Percentiles rank a stretch among this genome's conserved stretches.
Evolutionary conservation across 1,140 invertebrate genomes (phyloP).

Genomic region (Camponotus pennsylvanicus): DNA sequence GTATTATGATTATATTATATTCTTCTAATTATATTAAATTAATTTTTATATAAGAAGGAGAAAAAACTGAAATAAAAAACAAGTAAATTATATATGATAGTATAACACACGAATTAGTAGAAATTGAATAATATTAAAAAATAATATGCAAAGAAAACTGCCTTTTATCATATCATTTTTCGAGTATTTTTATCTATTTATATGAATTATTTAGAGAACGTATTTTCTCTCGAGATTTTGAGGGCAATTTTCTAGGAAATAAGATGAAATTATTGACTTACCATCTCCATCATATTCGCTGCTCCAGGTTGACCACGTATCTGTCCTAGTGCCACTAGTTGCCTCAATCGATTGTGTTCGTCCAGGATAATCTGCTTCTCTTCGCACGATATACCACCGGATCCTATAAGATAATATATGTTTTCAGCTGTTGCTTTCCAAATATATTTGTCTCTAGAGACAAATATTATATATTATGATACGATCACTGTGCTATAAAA

Average conservation of each 20-base stretch:
- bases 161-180: no score
- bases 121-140: no score
- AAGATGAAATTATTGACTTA: conserved; percentile 78
- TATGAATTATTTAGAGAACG: no score
- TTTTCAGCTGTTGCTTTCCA: conserved; percentile 7
- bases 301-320: conserved; percentile 92
- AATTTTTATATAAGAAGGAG: no score
- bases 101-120: no score
- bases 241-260: background rate
- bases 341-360: conserved; percentile 92
- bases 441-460: conserved; percentile 4
- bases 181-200: no score
- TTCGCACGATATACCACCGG: conserved; percentile 89
- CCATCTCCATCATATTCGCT: conserved; percentile 94
- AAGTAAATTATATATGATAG: no score
- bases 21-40: no score
- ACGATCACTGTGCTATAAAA: no score
- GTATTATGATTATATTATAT: no score
- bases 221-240: background rate
- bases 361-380: conserved; percentile 92
- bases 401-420: conserved; percentile 84
- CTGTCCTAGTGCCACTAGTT: conserved; percentile 92
- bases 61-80: no score
- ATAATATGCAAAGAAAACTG: no score
- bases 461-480: background rate